Conservation (phyloP, 2,888 invertebrate species). For the Agrochola lota region DNA sequence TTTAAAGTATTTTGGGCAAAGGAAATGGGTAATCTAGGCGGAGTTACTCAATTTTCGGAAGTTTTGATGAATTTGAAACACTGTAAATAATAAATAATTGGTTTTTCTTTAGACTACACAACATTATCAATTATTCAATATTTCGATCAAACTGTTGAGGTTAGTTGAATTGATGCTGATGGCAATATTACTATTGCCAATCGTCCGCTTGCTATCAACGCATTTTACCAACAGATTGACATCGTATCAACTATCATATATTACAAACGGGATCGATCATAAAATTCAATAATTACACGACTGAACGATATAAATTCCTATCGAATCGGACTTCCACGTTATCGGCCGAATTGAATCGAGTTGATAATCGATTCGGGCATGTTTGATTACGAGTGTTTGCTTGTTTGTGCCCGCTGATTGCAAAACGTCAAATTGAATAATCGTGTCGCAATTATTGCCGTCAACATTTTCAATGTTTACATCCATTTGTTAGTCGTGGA, state of each 20-base stretch:
- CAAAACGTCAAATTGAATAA: conserved; percentile 89
- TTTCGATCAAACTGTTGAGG: neutral
- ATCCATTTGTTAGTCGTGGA: conserved; percentile 75
- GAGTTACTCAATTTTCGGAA: conserved; percentile 11
- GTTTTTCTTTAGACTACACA: neutral
- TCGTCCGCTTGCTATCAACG: conserved; percentile 1
- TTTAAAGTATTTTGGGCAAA: conserved; percentile 50
- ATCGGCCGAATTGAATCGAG: conserved; percentile 76
- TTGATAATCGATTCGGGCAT: conserved; percentile 86
- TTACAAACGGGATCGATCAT: conserved; percentile 61
- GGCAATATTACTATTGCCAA: neutral
- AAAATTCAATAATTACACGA: conserved; percentile 71
- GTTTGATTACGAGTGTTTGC: conserved; percentile 87
- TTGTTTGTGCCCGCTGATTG: conserved; percentile 88
- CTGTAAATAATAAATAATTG: neutral
- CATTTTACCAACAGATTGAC: conserved; percentile 16
- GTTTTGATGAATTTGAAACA: conserved; percentile 15
- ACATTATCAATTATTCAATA: neutral
- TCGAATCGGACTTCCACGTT: conserved; percentile 69
- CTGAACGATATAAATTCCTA: conserved; percentile 68
- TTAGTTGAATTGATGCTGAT: neutral
- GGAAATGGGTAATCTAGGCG: conserved; percentile 45
- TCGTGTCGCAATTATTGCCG: conserved; percentile 84
- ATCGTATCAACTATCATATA: conserved; percentile 37
- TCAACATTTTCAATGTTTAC: conserved; percentile 81